Base-by-base conservation (phyloP, 2,113 vertebrate genomes). In the Ptychochromis oligacanthus region DNA sequence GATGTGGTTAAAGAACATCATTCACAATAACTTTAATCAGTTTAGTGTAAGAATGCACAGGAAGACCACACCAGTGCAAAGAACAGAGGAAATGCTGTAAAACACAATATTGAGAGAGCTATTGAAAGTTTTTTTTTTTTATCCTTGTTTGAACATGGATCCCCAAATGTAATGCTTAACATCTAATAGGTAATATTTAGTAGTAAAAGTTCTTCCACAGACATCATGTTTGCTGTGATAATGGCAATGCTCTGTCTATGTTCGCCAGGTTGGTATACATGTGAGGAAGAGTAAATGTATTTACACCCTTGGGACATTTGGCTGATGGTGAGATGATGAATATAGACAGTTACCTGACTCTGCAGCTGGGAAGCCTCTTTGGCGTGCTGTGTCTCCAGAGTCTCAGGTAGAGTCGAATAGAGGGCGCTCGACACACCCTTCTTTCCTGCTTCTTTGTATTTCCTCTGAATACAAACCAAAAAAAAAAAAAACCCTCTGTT, bases 291-390 rank as follows among this genome's bases (percentile, higher is more conserved):
- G 20, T 64, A 40, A 38, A 62, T 38, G 20, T 14, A 38, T 22
- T 12, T 5, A 28, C 26, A 67, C 64, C 22, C 28, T 9, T 46
- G 22, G 46, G 17, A 28, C 65, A 18, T 26, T 49, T 72, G 64
- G 0, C 74, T 40, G 56, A 58, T 24, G n/a, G 40, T 49, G 58
- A 55, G 56, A 58, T 24, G n/a, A 58, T 49, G 58, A 55, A 17
- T 11, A 17, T 7, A 26, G 8, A 0, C 7, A n/a, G 24, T 60
- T 38, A 59, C 97, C 97, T 97, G 83, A 60, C 87, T 93, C 80
- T 83, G 89, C 54, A 92, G 82, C 60, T 89, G 58, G 0, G 87
- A 70, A 2, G 85, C 80, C 59, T 92, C 91, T 38, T 76, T 91
- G 10, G 93, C 88, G 17, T 87, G 92, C 24, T 84, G 84, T 0